phyloP scores from a whole-genome alignment of 2,113 vertebrate genomes.

The Dasyurus viverrinus region DNA sequence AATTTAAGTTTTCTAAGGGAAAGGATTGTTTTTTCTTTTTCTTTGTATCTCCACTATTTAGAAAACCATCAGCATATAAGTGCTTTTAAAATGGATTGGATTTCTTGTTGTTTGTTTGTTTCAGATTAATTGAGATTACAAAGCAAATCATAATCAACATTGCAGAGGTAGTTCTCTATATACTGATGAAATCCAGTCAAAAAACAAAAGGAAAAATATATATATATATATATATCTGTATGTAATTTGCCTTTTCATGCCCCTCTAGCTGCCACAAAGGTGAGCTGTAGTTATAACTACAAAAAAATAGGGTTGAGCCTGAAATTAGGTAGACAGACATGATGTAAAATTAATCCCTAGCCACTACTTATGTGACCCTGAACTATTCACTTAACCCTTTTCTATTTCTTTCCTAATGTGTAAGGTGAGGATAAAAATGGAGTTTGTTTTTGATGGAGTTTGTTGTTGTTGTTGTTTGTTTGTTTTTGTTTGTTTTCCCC shows the following conservation, averaged over 20 bases:
- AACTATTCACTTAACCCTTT: too few species aligned
- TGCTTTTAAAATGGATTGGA: too few species aligned
- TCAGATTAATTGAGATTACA: background rate
- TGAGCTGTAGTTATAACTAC: too few species aligned
- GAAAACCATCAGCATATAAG: background rate
- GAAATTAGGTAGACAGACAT: too few species aligned
- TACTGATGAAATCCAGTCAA: background rate
- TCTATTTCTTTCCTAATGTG: too few species aligned
- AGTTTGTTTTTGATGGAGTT: too few species aligned
- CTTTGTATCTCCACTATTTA: background rate
- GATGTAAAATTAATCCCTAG: too few species aligned
- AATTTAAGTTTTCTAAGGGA: background rate
- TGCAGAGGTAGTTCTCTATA: background rate
- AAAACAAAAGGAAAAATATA: background rate
- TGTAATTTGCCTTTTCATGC: background rate
- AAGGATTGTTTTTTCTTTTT: background rate
- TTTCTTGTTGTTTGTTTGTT: background rate
- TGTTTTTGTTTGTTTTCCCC: too few species aligned
- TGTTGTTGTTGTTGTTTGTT: too few species aligned
- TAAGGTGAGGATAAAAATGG: too few species aligned
- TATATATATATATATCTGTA: background rate
- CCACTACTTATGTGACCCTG: too few species aligned
- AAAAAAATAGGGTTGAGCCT: too few species aligned
- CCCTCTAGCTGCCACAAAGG: background rate
- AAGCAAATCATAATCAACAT: background rate